phyloP scores from a whole-genome alignment of 2,888 invertebrate genomes.

The Apotomis capreana region DNA sequence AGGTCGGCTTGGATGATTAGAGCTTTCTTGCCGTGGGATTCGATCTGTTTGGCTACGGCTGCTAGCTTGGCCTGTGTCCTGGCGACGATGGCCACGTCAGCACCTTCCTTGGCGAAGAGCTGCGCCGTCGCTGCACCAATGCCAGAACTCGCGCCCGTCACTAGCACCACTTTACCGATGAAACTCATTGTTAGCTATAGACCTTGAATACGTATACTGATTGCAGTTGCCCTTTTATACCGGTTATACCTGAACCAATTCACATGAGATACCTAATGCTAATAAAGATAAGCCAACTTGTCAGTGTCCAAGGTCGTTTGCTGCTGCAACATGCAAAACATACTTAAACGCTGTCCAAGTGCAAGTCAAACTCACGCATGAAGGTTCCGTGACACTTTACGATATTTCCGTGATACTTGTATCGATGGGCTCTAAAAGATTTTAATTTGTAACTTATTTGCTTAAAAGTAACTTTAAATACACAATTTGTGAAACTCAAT shows the following conservation, averaged over 20 bases:
- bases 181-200: conserved; percentile 46
- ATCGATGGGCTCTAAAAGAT: no score
- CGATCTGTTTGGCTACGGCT: conserved; percentile 47
- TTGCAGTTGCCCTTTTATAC: neutral
- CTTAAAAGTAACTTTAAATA: no score
- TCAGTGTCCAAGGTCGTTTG: neutral
- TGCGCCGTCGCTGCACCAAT: conserved; percentile 62
- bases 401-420: no score
- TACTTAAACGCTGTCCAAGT: no score
- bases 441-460: no score
- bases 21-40: conserved; percentile 47
- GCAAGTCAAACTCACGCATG: no score
- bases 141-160: conserved; percentile 63
- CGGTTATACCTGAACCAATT: neutral
- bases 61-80: conserved; percentile 52
- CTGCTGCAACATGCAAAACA: neutral
- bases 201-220: neutral
- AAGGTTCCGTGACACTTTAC: no score
- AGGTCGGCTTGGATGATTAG: conserved; percentile 55
- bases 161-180: conserved; percentile 54
- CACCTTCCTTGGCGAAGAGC: conserved; percentile 55
- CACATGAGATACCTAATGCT: no score
- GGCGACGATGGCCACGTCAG: conserved; percentile 55
- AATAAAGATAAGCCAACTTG: no score
- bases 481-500: no score